Conservation (phyloP, 2,797 vertebrate species). For the Rachycentron canadum region DNA sequence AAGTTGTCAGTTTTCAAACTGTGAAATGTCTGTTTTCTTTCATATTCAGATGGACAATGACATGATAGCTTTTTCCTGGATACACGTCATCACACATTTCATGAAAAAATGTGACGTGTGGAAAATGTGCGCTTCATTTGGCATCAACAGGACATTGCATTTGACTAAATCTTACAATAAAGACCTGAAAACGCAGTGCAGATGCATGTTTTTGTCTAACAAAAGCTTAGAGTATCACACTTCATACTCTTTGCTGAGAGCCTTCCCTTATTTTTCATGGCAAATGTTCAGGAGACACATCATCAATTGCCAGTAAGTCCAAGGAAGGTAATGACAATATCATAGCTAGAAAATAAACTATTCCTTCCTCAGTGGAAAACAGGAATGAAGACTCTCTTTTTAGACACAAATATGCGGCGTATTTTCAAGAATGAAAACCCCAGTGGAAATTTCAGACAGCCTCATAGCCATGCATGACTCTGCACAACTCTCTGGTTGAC, state of each 20-base stretch:
- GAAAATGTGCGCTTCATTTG: constrained; percentile 11
- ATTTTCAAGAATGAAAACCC: neutral
- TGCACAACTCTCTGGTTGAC: neutral
- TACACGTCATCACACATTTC: constrained; percentile 4
- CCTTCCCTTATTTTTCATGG: constrained; percentile 16
- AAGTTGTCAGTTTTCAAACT: neutral
- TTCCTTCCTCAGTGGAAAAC: constrained; percentile 32
- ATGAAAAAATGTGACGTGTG: neutral
- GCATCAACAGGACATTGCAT: neutral
- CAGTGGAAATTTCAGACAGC: constrained; percentile 10
- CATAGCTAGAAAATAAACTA: neutral
- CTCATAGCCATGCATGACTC: neutral
- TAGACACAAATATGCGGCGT: neutral
- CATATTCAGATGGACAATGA: constrained; percentile 1
- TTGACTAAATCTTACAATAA: neutral
- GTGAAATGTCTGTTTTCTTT: constrained; percentile 7
- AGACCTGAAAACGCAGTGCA: neutral
- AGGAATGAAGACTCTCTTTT: neutral
- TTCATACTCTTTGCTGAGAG: neutral
- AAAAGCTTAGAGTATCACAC: neutral
- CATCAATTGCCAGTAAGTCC: constrained; percentile 11
- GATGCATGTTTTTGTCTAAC: neutral
- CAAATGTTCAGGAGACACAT: constrained; percentile 33
- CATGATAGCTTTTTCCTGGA: constrained; percentile 21
- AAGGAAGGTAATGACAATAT: constrained; percentile 27